Evolutionary conservation across 2,113 vertebrate species (phyloP), one percentile per base, ranked within the genome.

Genomic region (Paracanthobrama guichenoti): DNA sequence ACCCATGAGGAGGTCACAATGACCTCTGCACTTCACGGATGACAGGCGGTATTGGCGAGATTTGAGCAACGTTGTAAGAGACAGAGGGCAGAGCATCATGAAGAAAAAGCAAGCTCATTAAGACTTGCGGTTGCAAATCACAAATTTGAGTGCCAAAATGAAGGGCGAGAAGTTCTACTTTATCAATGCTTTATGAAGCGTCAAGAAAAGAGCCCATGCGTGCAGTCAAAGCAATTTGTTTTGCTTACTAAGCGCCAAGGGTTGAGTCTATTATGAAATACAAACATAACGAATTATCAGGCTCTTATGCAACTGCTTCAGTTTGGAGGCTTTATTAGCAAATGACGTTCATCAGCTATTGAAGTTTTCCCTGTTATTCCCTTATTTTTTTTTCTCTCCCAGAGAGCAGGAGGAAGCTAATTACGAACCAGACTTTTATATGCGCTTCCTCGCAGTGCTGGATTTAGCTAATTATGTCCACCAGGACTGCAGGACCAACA

Each of bases 401-500:
- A 10, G 7, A 83, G n/a, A 44, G 62, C 69, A 11, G 62, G 7
- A 62, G 64, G 76, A 59, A 73, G 84, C 81, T 89, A 89, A 90
- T 91, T 88, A 91, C 24, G 86, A 88, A 84, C 48, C 2, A 67
- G 87, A 84, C 86, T 82, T 86, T 86, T 71, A 53, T 69, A 77
- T n/a, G 14, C 18, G 81, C 64, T 73, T 91, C 81, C 79, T 81
- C 48, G 62, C 86, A 31, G 60, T 35, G 75, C 72, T 78, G 83
- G 84, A 71, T 90, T 89, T 84, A 86, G 87, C 79, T 78, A 74
- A 88, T 89, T 83, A 88, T 85, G 84, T 85, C 88, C 85, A 1
- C 48, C 81, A 91, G 75, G 83, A 87, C 87, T 35, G 72, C 74
- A 81, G 53, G 69, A 62, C 53, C 28, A 28, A 55, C 73, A 77